Base-by-base conservation (phyloP, 1,140 invertebrate genomes). In the Drosophila lowei region DNA sequence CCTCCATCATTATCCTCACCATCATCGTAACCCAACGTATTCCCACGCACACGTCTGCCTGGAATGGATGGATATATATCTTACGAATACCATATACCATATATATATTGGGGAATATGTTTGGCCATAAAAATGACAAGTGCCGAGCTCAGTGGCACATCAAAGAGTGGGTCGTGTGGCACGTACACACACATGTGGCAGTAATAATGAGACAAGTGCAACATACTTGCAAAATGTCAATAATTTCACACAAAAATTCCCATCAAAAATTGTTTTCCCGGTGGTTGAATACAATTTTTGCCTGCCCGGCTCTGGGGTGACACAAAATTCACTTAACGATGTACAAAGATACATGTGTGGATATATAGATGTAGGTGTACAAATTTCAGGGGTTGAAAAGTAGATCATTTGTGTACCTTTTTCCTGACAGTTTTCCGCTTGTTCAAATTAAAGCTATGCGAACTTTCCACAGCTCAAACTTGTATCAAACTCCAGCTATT, bases 141-240 rank as follows among this genome's bases (percentile, higher is more conserved):
- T 88, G 81, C 63, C 83, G 79, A 88, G 88, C 66, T 65, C 63
- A 43, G 49, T 47, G 53, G 44, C 64, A 85, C 80, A 86, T 85
- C 83, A 86, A 85, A 78, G 75, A 53, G 56, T 38, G 18, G 50
- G 61, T 42, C 62, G 64, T 59, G 80, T 79, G 81, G 80, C 81
- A 86, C 81, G 83, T 86, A 88, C 66, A 88, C 77, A 88, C 77
- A 80, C 83, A 86, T 86, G 83, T 86, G 83, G 83, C 83, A 86
- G 65, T 68, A 68, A 86, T 86, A 86, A 86, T 86, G 83, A 88
- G 83, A 88, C 83, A 86, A 86, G 83, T 86, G 83, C 83, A 86
- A 86, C 84, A 86, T 86, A 88, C 83, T 86, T 86, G 83, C 83
- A 86, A 88, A 86, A 86, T 83, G 75, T 81, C 83, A 86, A 84